Base-by-base conservation (phyloP, 1,140 invertebrate species). In the Phymastichus coffea region DNA sequence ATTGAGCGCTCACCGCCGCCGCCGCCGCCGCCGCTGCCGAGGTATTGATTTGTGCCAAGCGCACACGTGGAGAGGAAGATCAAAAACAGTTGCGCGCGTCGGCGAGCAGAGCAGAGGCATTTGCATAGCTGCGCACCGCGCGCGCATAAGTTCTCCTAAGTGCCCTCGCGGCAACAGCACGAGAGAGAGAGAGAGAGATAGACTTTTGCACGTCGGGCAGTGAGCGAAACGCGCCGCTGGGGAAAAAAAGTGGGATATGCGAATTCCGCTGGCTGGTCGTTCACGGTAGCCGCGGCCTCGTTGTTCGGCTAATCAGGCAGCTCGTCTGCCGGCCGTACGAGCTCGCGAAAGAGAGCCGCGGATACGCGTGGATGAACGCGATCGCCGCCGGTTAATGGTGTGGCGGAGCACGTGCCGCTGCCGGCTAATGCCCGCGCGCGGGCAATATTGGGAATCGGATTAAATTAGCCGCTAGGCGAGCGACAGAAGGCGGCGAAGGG, bases 371-470 rank as follows among this genome's bases (percentile, higher is more conserved):
- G 23, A 14, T 23, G 19, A 14, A 25, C 22, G 14, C 26, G 3
- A 10, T 46, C 12, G 22, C n/a, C n/a, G n/a, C n/a, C n/a, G n/a
- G n/a, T n/a, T n/a, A n/a, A n/a, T n/a, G n/a, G n/a, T 15, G 37
- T 23, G 15, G 23, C 22, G 19, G 43, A 22, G 30, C 20, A 46
- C 14, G 37, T 4, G 37, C 44, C 40, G 49, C 37, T 10, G 37
- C 15, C 37, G 57, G n/a, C n/a, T n/a, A n/a, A n/a, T n/a, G n/a
- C n/a, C n/a, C n/a, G n/a, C n/a, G n/a, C n/a, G n/a, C n/a, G n/a
- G n/a, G n/a, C n/a, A 49, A 46, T 59, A 59, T 59, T 28, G 57
- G 41, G 48, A 53, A 59, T 38, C 30, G 57, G 57, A 59, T 59
- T 33, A 46, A 59, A 59, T 59, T 53, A 59, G 48, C 44, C 15